These are phyloP conservation scores for Geodia barretti DNA, from an alignment of 37 sponge, comb jelly and placozoan genomes.

Conservation along the genomic window DNA sequence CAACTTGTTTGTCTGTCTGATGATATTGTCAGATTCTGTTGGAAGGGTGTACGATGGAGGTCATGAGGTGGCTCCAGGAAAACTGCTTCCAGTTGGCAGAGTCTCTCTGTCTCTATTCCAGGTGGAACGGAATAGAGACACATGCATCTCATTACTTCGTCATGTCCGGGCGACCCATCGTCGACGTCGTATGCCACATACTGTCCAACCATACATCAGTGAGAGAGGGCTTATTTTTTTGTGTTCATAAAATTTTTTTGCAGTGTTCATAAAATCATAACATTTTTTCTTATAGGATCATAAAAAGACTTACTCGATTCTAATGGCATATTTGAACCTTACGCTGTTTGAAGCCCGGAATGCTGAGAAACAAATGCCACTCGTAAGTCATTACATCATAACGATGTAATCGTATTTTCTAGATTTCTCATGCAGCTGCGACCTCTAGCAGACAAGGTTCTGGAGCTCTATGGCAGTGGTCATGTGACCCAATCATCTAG, in stretches of 20 bases:
- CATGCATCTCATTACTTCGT: conserved; percentile 40
- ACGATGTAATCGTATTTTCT: too few relatives aligned
- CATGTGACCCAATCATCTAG: too few relatives aligned
- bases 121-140: not conserved
- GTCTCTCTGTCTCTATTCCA: conserved; percentile 34
- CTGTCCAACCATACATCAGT: conserved; percentile 16
- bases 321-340: conserved; percentile 39
- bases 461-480: conserved; percentile 49
- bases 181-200: conserved; percentile 20
- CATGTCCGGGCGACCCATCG: conserved; percentile 24
- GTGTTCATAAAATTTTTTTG: not conserved
- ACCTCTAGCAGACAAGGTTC: conserved; percentile 17
- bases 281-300: conserved; percentile 7
- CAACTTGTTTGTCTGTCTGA: conserved; percentile 7
- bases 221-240: not conserved
- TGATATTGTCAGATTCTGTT: not conserved
- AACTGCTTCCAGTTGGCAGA: conserved; percentile 45
- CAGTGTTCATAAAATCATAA: too few relatives aligned
- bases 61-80: conserved; percentile 1
- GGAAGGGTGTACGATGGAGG: not conserved
- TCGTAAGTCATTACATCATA: not conserved
- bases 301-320: conserved; percentile 12
- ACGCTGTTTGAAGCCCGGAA: conserved; percentile 24
- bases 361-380: too few relatives aligned
- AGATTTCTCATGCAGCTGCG: not conserved